Conservation (phyloP, 2,113 vertebrate species). For the Prinia subflava region DNA sequence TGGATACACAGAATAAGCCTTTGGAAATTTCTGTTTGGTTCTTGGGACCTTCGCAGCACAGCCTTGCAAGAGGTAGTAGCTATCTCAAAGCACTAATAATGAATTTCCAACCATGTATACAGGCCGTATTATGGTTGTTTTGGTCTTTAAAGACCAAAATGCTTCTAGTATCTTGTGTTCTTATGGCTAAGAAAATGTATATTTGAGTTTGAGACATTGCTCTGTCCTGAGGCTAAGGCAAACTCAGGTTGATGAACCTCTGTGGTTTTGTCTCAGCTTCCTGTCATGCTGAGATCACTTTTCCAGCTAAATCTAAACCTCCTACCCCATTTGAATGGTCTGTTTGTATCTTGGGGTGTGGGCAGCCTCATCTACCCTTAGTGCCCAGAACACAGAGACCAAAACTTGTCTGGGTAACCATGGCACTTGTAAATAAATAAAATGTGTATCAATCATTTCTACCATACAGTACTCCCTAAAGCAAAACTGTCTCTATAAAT, state of each 20-base stretch:
- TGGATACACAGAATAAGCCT: not conserved
- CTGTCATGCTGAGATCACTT: not conserved
- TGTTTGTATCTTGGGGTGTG: not conserved
- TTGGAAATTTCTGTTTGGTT: not conserved
- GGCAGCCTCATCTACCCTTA: not conserved
- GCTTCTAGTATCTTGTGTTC: fast-evolving
- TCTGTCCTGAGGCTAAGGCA: not conserved
- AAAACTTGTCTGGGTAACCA: not conserved
- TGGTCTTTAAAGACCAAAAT: not conserved
- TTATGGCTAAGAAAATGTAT: not conserved
- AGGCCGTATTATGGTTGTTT: not conserved
- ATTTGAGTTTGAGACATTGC: not conserved
- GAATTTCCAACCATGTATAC: not conserved
- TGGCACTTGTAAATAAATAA: conserved; percentile 30
- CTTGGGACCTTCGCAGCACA: not conserved
- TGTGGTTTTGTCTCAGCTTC: not conserved
- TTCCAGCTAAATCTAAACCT: not conserved
- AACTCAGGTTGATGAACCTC: not conserved
- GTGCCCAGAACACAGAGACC: not conserved
- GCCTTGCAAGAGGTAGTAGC: not conserved
- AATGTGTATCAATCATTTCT: not conserved
- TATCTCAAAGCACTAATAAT: not conserved
- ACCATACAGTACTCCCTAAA: not conserved
- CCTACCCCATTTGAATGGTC: not conserved
- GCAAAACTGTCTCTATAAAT: conserved; percentile 31